Evolutionary conservation across 1,140 invertebrate genomes (phyloP).

Genomic region (Solen grandis): DNA sequence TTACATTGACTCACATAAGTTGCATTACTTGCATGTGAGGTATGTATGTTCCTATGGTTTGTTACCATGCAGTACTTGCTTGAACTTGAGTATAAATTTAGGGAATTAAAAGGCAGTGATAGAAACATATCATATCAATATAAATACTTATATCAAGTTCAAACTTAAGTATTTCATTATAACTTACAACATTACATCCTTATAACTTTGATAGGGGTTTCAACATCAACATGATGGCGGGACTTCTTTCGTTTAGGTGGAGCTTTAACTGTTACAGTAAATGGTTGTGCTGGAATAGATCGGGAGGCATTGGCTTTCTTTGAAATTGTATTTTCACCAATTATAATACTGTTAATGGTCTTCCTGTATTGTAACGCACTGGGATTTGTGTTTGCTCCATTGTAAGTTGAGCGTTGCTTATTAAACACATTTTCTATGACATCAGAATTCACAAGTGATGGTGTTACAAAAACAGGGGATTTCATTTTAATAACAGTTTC

Average conservation of each 20-base stretch:
- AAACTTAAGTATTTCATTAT: no score
- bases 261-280: no score
- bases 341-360: constrained; percentile 42
- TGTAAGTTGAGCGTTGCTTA: constrained; percentile 40
- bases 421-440: constrained; percentile 55
- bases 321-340: constrained; percentile 31
- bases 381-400: constrained; percentile 49
- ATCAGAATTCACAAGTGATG: constrained; percentile 49
- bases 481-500: neutral
- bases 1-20: no score
- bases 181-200: constrained; percentile 9
- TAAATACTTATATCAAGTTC: no score
- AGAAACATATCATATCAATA: no score
- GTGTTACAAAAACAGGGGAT: neutral
- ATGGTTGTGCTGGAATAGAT: no score
- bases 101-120: no score
- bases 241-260: neutral
- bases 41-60: no score
- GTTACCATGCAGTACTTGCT: no score
- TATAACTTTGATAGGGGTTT: neutral
- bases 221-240: neutral
- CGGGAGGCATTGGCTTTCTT: constrained; percentile 36
- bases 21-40: no score
- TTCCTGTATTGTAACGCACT: constrained; percentile 35
- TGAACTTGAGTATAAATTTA: no score